Conservation (phyloP, 2,888 invertebrate species). For the Dendrolimus houi region DNA sequence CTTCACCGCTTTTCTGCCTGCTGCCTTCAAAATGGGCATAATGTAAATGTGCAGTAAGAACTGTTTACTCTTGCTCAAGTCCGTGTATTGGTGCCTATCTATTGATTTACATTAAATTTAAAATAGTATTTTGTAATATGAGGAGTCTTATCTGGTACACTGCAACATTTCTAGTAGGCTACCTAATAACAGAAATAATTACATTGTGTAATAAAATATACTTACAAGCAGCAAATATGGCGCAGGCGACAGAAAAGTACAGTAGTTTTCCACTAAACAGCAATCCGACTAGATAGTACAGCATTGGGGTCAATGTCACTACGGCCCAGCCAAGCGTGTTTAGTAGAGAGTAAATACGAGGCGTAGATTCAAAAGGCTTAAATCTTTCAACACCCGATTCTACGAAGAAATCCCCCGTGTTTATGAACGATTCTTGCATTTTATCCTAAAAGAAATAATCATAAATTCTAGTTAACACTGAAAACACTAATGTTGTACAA, state of each 20-base stretch:
- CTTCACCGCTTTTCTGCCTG: too few species aligned
- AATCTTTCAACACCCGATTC: conserved; percentile 83
- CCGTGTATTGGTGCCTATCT: too few species aligned
- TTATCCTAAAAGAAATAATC: conserved; percentile 74
- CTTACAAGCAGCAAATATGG: conserved; percentile 87
- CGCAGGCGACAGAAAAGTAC: conserved; percentile 81
- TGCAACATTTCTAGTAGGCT: too few species aligned
- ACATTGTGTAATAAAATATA: conserved; percentile 27
- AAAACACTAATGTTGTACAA: too few species aligned
- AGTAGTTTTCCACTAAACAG: conserved; percentile 84
- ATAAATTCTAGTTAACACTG: too few species aligned
- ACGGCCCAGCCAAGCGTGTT: conserved; percentile 84
- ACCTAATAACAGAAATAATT: too few species aligned
- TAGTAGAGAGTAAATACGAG: conserved; percentile 80
- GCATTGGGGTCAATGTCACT: conserved; percentile 81
- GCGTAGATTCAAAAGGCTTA: conserved; percentile 73
- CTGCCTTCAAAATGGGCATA: too few species aligned
- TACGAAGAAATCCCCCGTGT: conserved; percentile 87
- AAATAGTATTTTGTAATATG: too few species aligned
- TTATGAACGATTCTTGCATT: conserved; percentile 82
- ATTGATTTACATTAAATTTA: too few species aligned
- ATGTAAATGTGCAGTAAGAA: too few species aligned
- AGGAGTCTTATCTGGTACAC: too few species aligned
- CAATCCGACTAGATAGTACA: conserved; percentile 80
- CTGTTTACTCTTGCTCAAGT: too few species aligned